Evolutionary conservation across 1,140 invertebrate genomes (phyloP).

Genomic region (Drosophila malerkotliana): DNA sequence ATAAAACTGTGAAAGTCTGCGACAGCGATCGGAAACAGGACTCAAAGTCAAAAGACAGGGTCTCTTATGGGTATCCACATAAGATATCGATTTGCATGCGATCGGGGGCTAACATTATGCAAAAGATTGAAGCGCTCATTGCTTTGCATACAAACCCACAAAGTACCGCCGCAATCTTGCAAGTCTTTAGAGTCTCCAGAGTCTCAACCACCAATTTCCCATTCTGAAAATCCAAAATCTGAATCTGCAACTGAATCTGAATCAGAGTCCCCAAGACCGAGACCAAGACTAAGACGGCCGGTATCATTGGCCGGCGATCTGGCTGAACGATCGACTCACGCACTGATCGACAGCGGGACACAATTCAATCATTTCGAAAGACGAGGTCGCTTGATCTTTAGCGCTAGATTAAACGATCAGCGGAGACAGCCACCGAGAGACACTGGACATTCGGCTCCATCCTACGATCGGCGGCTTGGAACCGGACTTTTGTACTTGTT

Average conservation of each 20-base stretch:
- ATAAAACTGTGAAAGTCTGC: conserved; percentile 81
- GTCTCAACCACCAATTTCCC: not conserved
- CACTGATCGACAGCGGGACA: conserved; percentile 78
- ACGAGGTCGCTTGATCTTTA: conserved; percentile 73
- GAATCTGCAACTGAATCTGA: conserved; percentile 10
- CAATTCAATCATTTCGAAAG: conserved; percentile 81
- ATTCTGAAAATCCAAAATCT: conserved; percentile 12
- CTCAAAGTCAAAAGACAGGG: conserved; percentile 59
- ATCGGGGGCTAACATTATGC: conserved; percentile 58
- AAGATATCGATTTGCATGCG: conserved; percentile 67
- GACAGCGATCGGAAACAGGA: conserved; percentile 80
- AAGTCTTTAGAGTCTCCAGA: no score
- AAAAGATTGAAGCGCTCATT: conserved; percentile 45
- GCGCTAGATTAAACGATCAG: conserved; percentile 82
- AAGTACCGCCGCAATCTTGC: conserved; percentile 2
- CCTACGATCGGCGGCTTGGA: conserved; percentile 24
- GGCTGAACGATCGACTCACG: conserved; percentile 51
- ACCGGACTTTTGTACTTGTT: conserved; percentile 47
- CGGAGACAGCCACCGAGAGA: conserved; percentile 51
- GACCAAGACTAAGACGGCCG: not conserved
- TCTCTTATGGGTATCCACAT: not conserved
- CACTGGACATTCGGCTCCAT: conserved; percentile 22
- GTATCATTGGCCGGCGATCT: conserved; percentile 65
- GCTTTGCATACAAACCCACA: conserved; percentile 72
- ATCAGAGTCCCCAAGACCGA: not conserved